These are phyloP conservation scores for Hyles lineata DNA, from an alignment of 2,888 invertebrate species.

Conservation along the genomic window DNA sequence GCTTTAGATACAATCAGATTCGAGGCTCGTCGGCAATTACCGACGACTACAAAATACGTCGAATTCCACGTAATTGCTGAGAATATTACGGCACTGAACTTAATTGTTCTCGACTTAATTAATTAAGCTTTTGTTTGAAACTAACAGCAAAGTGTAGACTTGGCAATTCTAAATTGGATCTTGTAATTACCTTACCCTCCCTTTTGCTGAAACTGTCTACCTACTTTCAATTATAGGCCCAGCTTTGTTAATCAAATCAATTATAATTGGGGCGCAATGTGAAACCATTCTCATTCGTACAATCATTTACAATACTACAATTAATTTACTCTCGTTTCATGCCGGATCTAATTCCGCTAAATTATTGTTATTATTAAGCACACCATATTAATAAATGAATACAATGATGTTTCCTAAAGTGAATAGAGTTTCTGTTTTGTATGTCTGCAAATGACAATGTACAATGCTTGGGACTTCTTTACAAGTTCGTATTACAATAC, in stretches of 20 bases:
- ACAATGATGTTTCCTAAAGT: background rate
- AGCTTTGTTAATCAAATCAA: conserved; percentile 82
- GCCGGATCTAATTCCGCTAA: conserved; percentile 35
- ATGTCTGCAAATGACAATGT: too few species aligned
- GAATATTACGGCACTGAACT: conserved; percentile 84
- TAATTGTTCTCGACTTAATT: conserved; percentile 85
- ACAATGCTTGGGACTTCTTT: too few species aligned
- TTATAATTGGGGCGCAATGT: conserved; percentile 79
- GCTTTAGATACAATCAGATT: conserved; percentile 79
- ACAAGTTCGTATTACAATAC: too few species aligned
- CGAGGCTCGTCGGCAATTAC: conserved; percentile 78
- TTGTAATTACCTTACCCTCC: conserved; percentile 84
- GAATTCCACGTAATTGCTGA: conserved; percentile 83
- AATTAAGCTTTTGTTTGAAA: conserved; percentile 86
- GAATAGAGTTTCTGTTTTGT: too few species aligned
- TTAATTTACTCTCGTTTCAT: conserved; percentile 61
- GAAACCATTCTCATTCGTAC: conserved; percentile 62
- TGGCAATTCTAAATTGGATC: conserved; percentile 85
- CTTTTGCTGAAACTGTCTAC: conserved; percentile 81
- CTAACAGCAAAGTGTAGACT: conserved; percentile 85
- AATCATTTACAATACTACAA: conserved; percentile 62
- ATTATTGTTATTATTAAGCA: conserved; percentile 25
- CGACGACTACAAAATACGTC: conserved; percentile 80
- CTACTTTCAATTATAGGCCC: conserved; percentile 83
- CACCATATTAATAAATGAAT: background rate